Base-by-base conservation (phyloP, 1,140 invertebrate species). In the Hyles vespertilio region DNA sequence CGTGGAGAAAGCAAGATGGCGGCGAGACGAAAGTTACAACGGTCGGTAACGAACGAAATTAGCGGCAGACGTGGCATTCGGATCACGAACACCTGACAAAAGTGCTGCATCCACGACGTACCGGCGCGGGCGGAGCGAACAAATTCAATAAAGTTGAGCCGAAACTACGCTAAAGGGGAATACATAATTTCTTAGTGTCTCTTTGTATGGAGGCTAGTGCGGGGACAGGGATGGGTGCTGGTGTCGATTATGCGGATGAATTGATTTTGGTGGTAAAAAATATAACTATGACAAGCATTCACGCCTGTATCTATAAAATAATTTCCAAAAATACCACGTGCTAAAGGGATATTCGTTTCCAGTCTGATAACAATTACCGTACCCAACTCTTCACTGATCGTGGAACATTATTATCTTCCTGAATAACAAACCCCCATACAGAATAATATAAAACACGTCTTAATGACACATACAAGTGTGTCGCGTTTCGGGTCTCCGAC, bases 181-280 rank as follows among this genome's bases (percentile, higher is more conserved):
- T 87, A 84, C 80, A 84, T 87, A 87, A 87, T 87, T 87, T 87
- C 84, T 87, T 87, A 82, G 72, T 82, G 83, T 86, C 80, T 79
- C 72, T 87, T 83, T 87, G 80, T 83, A 72, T 67, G 71, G 64
- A 11, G 57, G 22, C 7, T 81, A 83, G 81, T 61, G 80, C 66
- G 71, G 80, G 54, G 58, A n/a, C 36, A 43, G n/a, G 53, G 40
- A 36, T 34, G 40, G 33, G n/a, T 32, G 50, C 36, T 40, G 1
- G 36, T 5, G 36, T 40, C 8, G 4, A 40, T 40, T 8, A 40
- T 40, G 36, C 0, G 8, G 8, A 40, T 1, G 0, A 40, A 5
- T 5, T 40, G 36, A 51, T 7, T 51, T 4, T 4, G 1, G 32
- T 50, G 2, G 4, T 50, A 22, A 12, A 50, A 50, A 22, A 10